These are phyloP conservation scores for Percopsis transmontana DNA, from an alignment of 2,113 vertebrate genomes.

Conservation along the genomic window DNA sequence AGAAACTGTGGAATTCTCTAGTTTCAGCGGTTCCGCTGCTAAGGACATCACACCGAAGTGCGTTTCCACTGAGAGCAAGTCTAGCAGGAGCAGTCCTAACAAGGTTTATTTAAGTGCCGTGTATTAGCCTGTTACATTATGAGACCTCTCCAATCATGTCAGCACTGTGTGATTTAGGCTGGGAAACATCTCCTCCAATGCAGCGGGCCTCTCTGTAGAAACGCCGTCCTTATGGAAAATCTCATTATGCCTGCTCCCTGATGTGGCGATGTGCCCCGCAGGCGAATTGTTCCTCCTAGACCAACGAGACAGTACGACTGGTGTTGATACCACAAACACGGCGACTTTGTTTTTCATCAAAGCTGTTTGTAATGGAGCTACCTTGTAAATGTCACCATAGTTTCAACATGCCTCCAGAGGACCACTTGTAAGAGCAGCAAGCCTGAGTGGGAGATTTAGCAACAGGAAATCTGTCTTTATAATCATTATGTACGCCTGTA, in stretches of 20 bases:
- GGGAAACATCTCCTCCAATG: background rate
- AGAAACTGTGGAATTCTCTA: background rate
- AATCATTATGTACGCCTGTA: conserved; percentile 4
- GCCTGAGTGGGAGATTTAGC: background rate
- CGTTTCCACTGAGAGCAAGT: conserved; percentile 8
- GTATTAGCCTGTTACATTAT: conserved; percentile 32
- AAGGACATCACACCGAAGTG: background rate
- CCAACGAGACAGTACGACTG: conserved; percentile 14
- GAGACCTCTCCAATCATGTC: conserved; percentile 29
- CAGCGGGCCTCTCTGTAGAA: conserved; percentile 26
- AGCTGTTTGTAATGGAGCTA: conserved; percentile 3
- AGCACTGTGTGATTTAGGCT: conserved; percentile 31
- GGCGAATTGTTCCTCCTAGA: background rate
- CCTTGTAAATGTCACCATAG: conserved; percentile 22
- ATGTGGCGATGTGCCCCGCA: conserved; percentile 11
- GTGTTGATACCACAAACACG: conserved; percentile 28
- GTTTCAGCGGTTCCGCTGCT: conserved; percentile 1
- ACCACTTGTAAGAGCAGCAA: conserved; percentile 12
- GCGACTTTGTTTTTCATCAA: conserved; percentile 24
- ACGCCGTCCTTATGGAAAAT: conserved; percentile 23
- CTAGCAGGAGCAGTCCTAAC: conserved; percentile 9
- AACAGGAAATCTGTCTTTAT: conserved; percentile 43
- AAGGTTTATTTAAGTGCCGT: conserved; percentile 35
- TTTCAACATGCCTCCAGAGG: conserved; percentile 11
- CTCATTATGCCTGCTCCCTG: conserved; percentile 10